Conservation (phyloP, 2,797 vertebrate genomes). For the Clarias platycephalus region DNA sequence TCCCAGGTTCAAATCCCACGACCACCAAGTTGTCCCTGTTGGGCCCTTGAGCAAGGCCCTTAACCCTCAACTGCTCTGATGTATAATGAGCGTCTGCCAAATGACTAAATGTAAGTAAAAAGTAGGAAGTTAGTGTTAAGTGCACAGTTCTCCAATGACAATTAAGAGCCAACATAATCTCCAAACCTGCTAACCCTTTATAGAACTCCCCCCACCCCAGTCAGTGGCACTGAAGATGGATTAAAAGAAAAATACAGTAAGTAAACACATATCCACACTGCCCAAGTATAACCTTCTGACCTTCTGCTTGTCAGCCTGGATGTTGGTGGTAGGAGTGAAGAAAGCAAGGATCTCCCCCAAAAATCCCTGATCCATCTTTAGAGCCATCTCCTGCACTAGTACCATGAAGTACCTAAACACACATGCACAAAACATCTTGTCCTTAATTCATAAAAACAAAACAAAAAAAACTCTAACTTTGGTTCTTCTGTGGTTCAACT, state of each 20-base stretch:
- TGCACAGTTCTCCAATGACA: neutral
- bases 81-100: no score
- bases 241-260: neutral
- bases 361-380: conserved; percentile 94
- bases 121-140: neutral
- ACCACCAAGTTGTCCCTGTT: no score
- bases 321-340: conserved; percentile 79
- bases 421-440: neutral
- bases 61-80: no score
- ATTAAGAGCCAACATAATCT: neutral
- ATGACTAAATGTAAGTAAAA: no score
- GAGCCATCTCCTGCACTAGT: conserved; percentile 96
- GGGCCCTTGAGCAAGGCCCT: no score
- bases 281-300: conserved; percentile 60
- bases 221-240: neutral
- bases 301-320: conserved; percentile 77
- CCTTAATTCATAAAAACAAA: neutral
- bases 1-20: no score
- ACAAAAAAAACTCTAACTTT: neutral
- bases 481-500: neutral
- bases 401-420: conserved; percentile 93
- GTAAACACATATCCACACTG: neutral
- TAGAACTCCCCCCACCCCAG: neutral
- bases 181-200: neutral
- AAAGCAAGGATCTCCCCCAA: conserved; percentile 81